A percentile compares a stretch with the other conserved stretches of the same genome.
These are phyloP conservation scores for Chrysolina haemoptera DNA, from an alignment of 2,888 invertebrate species.

Conservation along the genomic window DNA sequence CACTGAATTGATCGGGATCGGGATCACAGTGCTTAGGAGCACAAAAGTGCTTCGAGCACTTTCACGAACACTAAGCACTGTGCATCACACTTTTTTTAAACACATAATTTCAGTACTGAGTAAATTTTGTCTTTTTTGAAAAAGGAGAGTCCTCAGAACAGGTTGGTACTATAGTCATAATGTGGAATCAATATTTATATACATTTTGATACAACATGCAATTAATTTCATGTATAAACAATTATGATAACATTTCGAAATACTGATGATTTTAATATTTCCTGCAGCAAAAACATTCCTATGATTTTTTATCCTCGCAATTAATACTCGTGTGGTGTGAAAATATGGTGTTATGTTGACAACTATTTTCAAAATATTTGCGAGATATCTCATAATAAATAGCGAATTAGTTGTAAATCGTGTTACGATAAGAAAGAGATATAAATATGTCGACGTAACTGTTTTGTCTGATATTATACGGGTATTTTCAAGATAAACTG, in stretches of 20 bases:
- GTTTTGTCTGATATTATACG: background rate
- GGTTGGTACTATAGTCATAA: too few relatives aligned
- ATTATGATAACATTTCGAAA: background rate
- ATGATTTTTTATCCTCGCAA: background rate
- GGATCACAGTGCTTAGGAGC: too few relatives aligned
- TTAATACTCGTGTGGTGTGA: constrained; percentile 30
- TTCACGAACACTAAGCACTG: too few relatives aligned
- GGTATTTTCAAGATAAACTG: background rate
- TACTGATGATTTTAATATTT: constrained; percentile 18
- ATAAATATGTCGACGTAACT: background rate
- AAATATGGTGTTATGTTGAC: constrained; percentile 32
- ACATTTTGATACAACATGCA: too few relatives aligned
- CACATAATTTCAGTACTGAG: too few relatives aligned
- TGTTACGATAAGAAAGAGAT: constrained; percentile 6
- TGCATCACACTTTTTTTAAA: too few relatives aligned
- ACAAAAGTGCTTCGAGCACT: too few relatives aligned
- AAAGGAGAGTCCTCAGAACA: too few relatives aligned
- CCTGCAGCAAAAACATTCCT: constrained; percentile 17
- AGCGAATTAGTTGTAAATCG: constrained; percentile 5
- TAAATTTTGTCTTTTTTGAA: too few relatives aligned
- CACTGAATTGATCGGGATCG: too few relatives aligned
- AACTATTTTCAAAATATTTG: constrained; percentile 36
- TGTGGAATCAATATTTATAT: too few relatives aligned
- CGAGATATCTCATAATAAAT: constrained; percentile 27
- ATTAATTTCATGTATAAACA: background rate